Evolutionary conservation across 2,113 vertebrate species (phyloP), one percentile per base, ranked within the genome.

Genomic region (Athene cunicularia): DNA sequence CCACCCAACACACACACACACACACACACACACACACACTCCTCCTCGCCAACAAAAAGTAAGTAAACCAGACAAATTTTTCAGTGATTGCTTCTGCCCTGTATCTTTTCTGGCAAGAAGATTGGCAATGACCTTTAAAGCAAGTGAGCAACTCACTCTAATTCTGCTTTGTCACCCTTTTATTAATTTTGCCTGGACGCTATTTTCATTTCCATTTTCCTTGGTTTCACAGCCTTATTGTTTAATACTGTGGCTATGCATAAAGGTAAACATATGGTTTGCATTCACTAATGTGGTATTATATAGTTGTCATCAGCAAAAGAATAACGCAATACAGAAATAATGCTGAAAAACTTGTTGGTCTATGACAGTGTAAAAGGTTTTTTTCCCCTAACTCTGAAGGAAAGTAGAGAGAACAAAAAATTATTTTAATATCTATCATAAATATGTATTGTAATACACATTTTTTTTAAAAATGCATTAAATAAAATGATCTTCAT

Each of bases 41-140:
- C 20, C 16, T 12, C 6, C 19, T 33, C 19, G 33, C 33, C 47
- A 72, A 15, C 12, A 76, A 77, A 76, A 37, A 37, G 37, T 37
- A 37, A 79, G 45, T 24, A 91, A 85, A 63, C 8, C 93, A 76
- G 58, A 88, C 52, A 88, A 97, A 81, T 97, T 97, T 92, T 9
- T 12, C 56, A 59, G 5, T 8, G 52, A 50, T 79, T 5, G 0
- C 81, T 88, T 76, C 84, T 77, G 50, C 14, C 27, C 11, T 28
- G 1, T 37, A 41, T 63, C 43, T 81, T 53, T 43, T 52, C 63
- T 83, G 80, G 62, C 39, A 92, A 91, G 67, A 88, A 91, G 43
- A 84, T 27, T 37, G 75, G 56, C 63, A 94, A 91, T 90, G 94
- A 96, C 93, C 92, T 94, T 98, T 97, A 95, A 80, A 92, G 86